Evolutionary conservation across 92 coral and sea anemone genomes (phyloP).

Genomic region (Actinostola sp.): DNA sequence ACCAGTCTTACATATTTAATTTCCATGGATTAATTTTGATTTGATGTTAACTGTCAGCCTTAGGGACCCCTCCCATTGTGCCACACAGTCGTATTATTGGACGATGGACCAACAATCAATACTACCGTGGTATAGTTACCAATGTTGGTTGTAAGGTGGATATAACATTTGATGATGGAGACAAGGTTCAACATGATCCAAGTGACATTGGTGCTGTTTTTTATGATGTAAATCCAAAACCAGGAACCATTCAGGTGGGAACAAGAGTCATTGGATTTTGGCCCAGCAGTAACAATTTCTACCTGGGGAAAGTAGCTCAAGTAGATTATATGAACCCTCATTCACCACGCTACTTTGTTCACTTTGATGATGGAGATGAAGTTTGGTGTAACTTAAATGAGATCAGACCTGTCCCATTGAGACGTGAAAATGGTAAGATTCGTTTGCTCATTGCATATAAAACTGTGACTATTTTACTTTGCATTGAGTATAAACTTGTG

Average conservation of each 20-base stretch:
- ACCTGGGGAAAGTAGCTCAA: slow-evolving; percentile 42
- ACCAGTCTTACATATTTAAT: background rate
- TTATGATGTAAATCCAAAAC: slow-evolving; percentile 52
- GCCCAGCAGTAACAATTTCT: slow-evolving; percentile 36
- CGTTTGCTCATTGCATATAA: no score
- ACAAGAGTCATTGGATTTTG: slow-evolving; percentile 50
- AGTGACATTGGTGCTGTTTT: slow-evolving; percentile 57
- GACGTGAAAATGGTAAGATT: slow-evolving; percentile 53
- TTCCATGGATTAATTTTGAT: no score
- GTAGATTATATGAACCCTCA: slow-evolving; percentile 63
- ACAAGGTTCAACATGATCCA: slow-evolving; percentile 58
- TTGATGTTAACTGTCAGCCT: slow-evolving; percentile 17
- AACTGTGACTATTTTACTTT: no score
- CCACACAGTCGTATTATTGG: slow-evolving; percentile 55
- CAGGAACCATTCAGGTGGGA: slow-evolving; percentile 56
- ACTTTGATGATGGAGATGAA: slow-evolving; percentile 60
- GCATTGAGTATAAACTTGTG: no score
- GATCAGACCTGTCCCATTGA: slow-evolving; percentile 42
- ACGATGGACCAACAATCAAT: slow-evolving; percentile 53
- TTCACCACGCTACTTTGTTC: slow-evolving; percentile 48
- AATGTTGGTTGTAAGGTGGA: slow-evolving; percentile 56
- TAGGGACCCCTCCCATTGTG: slow-evolving; percentile 29
- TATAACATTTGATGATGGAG: slow-evolving; percentile 61
- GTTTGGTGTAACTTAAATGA: slow-evolving; percentile 52
- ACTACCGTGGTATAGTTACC: slow-evolving; percentile 63